Evolutionary conservation across 1,140 invertebrate species (phyloP), one percentile per base, ranked within the genome.

Genomic region (Drosophila simulans): DNA sequence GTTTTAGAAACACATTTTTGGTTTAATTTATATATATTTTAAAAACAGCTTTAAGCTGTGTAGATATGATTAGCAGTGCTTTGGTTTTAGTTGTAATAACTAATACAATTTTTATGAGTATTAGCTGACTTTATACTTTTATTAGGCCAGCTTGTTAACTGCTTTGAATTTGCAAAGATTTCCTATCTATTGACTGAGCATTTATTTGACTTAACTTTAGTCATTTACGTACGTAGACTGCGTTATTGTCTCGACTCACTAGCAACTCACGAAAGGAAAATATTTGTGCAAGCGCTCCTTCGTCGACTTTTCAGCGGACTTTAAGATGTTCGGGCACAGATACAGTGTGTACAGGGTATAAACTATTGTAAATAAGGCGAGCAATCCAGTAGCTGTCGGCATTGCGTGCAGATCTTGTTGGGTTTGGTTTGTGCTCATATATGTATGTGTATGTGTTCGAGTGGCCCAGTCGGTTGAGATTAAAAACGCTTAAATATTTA

Each of bases 401-500:
- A 62, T 46, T 53, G 58, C 34, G 35, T 48, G 66, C 55, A 70
- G 43, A 70, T 57, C 66, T 56, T 51, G 66, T 76, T 43, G 54
- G 22, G 46, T 45, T 17, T 52, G 27, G 39, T 45, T 22, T 51
- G 27, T 60, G 55, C 15, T n/a, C 56, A 13, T 48, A 20, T 17
- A 10, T 34, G 15, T 43, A 5, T 4, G 31, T 43, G 31, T 43
- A 13, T 25, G 17, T 42, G 35, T 60, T 20, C 12, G 77, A 66
- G 68, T 79, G 69, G 54, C 60, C 56, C 31, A 17, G 65, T 43
- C 71, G 59, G 62, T 58, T 45, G 58, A 69, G 83, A 84, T 89
- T 89, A 80, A 80, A 89, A 83, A 80, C 75, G 76, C 48, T 88
- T 88, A 82, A 88, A 89, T 88, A 89, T 88, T 88, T 89, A 88